Percentiles rank a stretch among this genome's conserved stretches.
These are phyloP conservation scores for Ligdia adustata DNA, from an alignment of 2,888 invertebrate genomes.

Conservation along the genomic window DNA sequence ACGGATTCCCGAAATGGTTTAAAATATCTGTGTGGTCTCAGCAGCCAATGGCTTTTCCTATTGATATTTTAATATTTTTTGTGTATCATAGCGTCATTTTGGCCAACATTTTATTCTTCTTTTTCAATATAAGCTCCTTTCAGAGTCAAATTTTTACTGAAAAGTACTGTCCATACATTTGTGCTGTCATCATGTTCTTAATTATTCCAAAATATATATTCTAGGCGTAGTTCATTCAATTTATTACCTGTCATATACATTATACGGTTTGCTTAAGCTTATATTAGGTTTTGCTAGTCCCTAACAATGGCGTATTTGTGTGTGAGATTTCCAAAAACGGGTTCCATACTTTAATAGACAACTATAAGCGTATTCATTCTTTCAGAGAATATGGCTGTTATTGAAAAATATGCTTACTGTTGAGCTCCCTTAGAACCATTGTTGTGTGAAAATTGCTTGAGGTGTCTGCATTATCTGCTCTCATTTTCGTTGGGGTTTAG, in stretches of 20 bases:
- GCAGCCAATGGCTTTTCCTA: too few species aligned
- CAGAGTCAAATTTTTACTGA: slow-evolving; percentile 23
- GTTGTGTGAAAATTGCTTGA: slow-evolving; percentile 21
- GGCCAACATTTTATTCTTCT: too few species aligned
- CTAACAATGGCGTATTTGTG: slow-evolving; percentile 21
- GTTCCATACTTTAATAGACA: slow-evolving; percentile 15
- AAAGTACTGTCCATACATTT: slow-evolving; percentile 30
- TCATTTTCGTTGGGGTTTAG: slow-evolving; percentile 22
- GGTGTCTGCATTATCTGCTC: slow-evolving; percentile 8
- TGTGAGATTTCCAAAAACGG: slow-evolving; percentile 20
- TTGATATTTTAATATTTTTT: too few species aligned
- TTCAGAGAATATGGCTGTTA: slow-evolving; percentile 1
- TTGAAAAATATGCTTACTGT: slow-evolving; percentile 19
- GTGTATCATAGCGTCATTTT: too few species aligned
- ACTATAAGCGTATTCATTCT: slow-evolving; percentile 10
- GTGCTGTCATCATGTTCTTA: slow-evolving; percentile 37
- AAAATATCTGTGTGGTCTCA: too few species aligned
- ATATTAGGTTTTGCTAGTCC: slow-evolving; percentile 27
- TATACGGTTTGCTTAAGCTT: slow-evolving; percentile 22
- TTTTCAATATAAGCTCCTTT: too few species aligned
- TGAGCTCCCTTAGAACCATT: slow-evolving; percentile 13
- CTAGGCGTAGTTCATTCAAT: slow-evolving; percentile 2
- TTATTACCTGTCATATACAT: slow-evolving; percentile 8
- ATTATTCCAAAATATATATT: slow-evolving; percentile 31
- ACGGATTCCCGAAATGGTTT: too few species aligned